Evolutionary conservation across 1,140 invertebrate genomes (phyloP), one percentile per base, ranked within the genome.

Genomic region (Triops cancriformis): DNA sequence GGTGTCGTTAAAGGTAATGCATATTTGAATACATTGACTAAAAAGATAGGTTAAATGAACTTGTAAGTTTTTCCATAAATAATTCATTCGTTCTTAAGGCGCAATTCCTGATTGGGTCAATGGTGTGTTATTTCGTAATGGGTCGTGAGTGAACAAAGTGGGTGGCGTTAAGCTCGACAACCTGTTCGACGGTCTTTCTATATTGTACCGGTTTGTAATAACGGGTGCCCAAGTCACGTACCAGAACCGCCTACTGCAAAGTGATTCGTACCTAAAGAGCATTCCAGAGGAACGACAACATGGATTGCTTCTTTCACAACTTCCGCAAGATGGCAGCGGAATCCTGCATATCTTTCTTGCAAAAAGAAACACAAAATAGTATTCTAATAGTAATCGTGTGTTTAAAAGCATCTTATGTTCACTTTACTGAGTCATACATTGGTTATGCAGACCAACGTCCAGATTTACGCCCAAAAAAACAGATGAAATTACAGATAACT

Each of bases 171-270:
- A 81, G 23, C 86, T 82, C 79, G 82, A 83, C 6, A 86, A 87
- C 80, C 77, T 83, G 31, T 88, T 88, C 81, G 87, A 88, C 80
- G 87, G 87, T 0, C 76, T 87, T 51, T 84, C 86, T 4, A 80
- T 85, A 28, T 72, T 88, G 18, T 87, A 88, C 72, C 81, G 83
- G 42, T 88, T 86, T 77, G 73, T 79, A 41, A 83, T 86, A 72
- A 7, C 9, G 14, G 83, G 82, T 28, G 81, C 78, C 26, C 78
- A 74, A 72, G 83, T 83, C 0, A 83, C 79, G 6, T 88, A 87
- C 80, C 82, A 83, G 26, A 86, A 83, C 74, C 77, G 80, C 42
- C 76, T 77, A 23, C 77, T 88, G 9, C 80, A 85, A 72, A 84
- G 84, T 43, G 83, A 87, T 23, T 78, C 83, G 1, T 87, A 86